Conservation (phyloP, 2,888 invertebrate species). For the Stictocephala bisonia region DNA sequence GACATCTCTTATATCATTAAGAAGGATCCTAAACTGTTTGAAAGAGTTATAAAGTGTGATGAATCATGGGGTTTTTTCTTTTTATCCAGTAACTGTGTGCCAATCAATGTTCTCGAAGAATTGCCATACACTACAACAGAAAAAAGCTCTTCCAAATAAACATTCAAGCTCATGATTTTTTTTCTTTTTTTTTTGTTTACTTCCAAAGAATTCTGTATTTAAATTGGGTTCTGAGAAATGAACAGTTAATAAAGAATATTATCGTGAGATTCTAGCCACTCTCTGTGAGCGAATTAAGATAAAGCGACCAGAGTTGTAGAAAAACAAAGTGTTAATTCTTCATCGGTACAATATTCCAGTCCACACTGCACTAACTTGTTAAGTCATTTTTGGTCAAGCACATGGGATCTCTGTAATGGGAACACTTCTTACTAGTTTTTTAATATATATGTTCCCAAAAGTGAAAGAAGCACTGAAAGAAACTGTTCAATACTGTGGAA, state of each 20-base stretch:
- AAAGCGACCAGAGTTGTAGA: constrained; percentile 56
- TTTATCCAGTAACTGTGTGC: constrained; percentile 51
- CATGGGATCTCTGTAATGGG: constrained; percentile 54
- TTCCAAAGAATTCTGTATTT: constrained; percentile 54
- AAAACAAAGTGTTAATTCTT: constrained; percentile 54
- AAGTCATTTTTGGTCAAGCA: constrained; percentile 54
- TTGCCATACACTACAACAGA: constrained; percentile 52
- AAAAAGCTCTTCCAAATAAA: constrained; percentile 49
- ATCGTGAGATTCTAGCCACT: constrained; percentile 54
- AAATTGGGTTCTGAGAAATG: constrained; percentile 56
- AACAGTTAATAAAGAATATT: too few relatives aligned
- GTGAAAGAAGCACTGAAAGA: constrained; percentile 28
- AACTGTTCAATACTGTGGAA: constrained; percentile 8
- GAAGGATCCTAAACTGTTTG: neutral
- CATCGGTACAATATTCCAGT: constrained; percentile 56
- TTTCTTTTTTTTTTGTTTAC: too few relatives aligned
- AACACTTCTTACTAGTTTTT: constrained; percentile 51
- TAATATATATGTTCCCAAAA: constrained; percentile 53
- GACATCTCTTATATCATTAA: neutral
- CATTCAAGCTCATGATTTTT: constrained; percentile 50
- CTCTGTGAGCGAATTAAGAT: constrained; percentile 52
- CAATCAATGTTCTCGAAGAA: constrained; percentile 53
- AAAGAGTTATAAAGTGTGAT: constrained; percentile 19
- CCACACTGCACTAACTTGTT: constrained; percentile 53
- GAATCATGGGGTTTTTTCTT: constrained; percentile 39